A percentile compares a stretch with the other conserved stretches of the same genome.
Conservation (phyloP, 2,797 vertebrate species). For the Sebastes minor region DNA sequence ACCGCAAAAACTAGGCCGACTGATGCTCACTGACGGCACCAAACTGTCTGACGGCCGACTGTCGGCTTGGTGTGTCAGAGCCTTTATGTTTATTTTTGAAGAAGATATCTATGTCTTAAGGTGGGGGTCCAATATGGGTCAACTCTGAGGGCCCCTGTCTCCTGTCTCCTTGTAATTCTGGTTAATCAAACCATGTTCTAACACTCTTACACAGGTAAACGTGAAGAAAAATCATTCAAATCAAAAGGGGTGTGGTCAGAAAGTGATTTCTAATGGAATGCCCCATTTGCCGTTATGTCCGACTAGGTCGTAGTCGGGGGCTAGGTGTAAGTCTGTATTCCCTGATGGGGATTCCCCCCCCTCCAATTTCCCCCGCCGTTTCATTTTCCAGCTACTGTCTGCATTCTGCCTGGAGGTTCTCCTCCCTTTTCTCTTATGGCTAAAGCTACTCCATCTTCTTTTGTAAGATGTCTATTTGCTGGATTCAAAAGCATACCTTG, state of each 20-base stretch:
- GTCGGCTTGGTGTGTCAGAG: too few relatives aligned
- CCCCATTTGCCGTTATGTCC: not conserved
- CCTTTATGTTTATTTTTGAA: not conserved
- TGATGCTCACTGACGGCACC: too few relatives aligned
- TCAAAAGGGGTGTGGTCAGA: not conserved
- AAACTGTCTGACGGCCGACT: too few relatives aligned
- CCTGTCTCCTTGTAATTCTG: not conserved
- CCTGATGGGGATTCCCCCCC: not conserved
- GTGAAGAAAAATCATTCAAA: not conserved
- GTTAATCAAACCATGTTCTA: not conserved
- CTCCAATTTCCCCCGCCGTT: not conserved
- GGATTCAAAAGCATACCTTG: not conserved
- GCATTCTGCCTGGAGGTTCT: not conserved
- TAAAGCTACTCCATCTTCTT: not conserved
- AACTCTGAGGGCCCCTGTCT: not conserved
- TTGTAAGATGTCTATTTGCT: not conserved
- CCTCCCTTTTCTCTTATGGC: not conserved
- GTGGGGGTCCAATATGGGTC: not conserved
- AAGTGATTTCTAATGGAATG: not conserved
- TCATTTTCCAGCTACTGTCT: not conserved
- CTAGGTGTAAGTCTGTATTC: not conserved
- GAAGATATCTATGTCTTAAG: not conserved
- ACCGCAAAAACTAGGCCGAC: too few relatives aligned
- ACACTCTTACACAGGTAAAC: too few relatives aligned
- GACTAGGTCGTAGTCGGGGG: not conserved